A percentile compares a stretch with the other conserved stretches of the same genome.
These are phyloP conservation scores for Onchidella celtica DNA, from an alignment of 2,888 invertebrate species.

Conservation along the genomic window DNA sequence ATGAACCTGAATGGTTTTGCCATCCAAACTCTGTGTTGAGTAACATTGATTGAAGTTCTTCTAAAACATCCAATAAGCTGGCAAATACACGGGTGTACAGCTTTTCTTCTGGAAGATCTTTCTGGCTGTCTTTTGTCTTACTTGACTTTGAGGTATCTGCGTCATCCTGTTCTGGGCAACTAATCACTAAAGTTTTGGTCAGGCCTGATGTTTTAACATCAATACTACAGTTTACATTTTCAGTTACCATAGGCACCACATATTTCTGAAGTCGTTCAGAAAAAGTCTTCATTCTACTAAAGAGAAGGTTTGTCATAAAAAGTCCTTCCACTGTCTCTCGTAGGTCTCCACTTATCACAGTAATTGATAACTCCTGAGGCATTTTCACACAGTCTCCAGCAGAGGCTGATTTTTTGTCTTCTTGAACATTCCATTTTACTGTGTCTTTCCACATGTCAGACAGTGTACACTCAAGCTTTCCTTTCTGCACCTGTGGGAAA, in stretches of 20 bases:
- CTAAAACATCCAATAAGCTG: slow-evolving; percentile 25
- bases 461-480: slow-evolving; percentile 15
- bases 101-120: background rate
- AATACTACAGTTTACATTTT: background rate
- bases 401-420: background rate
- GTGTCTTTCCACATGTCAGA: slow-evolving; percentile 32
- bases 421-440: slow-evolving; percentile 22
- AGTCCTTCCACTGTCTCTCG: slow-evolving; percentile 67
- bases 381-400: background rate
- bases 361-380: slow-evolving; percentile 13
- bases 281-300: slow-evolving; percentile 83
- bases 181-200: slow-evolving; percentile 4
- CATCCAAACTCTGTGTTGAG: slow-evolving; percentile 20
- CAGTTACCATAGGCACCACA: slow-evolving; percentile 72
- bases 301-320: slow-evolving; percentile 75
- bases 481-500: slow-evolving; percentile 19
- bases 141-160: background rate
- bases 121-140: background rate
- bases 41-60: slow-evolving; percentile 19
- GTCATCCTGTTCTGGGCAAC: background rate
- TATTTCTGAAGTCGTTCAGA: slow-evolving; percentile 83
- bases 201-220: background rate
- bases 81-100: slow-evolving; percentile 31
- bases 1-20: slow-evolving; percentile 71
- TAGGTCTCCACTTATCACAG: slow-evolving; percentile 48